Base-by-base conservation (phyloP, 2,797 vertebrate genomes). In the Phoeniculus purpureus region DNA sequence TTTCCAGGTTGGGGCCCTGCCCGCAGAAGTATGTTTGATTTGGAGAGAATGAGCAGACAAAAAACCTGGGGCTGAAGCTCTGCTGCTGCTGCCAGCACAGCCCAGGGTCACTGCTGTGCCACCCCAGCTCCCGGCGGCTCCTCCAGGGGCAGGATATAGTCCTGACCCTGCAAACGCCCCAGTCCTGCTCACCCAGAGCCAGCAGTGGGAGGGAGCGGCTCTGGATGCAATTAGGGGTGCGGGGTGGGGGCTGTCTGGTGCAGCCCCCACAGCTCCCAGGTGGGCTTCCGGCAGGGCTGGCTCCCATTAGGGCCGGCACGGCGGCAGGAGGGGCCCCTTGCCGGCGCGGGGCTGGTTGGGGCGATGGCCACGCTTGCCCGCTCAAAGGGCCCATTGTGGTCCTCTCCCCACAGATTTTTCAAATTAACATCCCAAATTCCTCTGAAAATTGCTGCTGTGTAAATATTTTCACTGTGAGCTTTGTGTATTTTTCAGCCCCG, bases 381-480 rank as follows among this genome's bases (percentile, higher is more conserved):
- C 81, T 95, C 97, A 98, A 98, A 97, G 97, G 81, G 89, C 84
- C 97, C 94, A 98, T 98, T 98, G 98, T 98, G 94, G 94, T 94
- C 95, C 93, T 91, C 96, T 21, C 96, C 94, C 93, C 79, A 95
- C 97, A 94, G 92, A 91, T 85, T 97, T 96, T 97, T 96, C 75
- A 96, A 97, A 97, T 97, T 94, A 97, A 97, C 94, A 93, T 94
- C 76, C 91, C 68, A 90, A 96, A 97, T 96, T 97, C 96, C 95
- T 96, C 82, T 52, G 40, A 95, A 96, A 98, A 96, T 96, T 93
- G 96, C 96, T 96, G 97, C 96, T 94, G 94, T 97, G 96, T 96
- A 98, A 98, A 98, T 98, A 97, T 97, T 97, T 97, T 97, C 86
- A 51, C 97, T 96, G 84, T 70, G 66, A 95, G 92, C 96, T 96